These are phyloP conservation scores for Temnothorax longispinosus DNA, from an alignment of 1,140 invertebrate species.

Conservation along the genomic window DNA sequence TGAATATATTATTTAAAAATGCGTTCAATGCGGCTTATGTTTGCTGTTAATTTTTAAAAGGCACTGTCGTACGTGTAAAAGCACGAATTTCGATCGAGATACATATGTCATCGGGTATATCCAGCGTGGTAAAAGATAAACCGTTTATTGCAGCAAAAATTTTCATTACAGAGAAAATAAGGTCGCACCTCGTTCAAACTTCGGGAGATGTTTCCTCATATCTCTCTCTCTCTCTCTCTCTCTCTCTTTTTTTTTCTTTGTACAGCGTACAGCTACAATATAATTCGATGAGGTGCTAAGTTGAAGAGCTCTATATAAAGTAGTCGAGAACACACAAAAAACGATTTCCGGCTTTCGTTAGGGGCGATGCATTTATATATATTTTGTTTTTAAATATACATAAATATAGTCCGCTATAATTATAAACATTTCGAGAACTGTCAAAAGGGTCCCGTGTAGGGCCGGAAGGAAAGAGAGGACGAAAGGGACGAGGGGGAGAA, in stretches of 20 bases:
- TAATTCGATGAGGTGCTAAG: slow-evolving; percentile 38
- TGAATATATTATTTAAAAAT: neutral
- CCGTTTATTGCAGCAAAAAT: slow-evolving; percentile 57
- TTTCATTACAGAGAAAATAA: slow-evolving; percentile 61
- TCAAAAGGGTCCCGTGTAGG: slow-evolving; percentile 60
- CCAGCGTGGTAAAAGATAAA: slow-evolving; percentile 54
- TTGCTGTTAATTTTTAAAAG: neutral
- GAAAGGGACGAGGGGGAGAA: neutral
- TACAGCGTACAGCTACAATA: slow-evolving; percentile 47
- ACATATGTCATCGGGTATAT: slow-evolving; percentile 4
- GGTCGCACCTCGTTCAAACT: slow-evolving; percentile 38
- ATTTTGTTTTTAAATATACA: slow-evolving; percentile 78
- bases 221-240: neutral
- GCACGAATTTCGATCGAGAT: neutral
- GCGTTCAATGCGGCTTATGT: neutral
- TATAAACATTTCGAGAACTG: slow-evolving; percentile 75
- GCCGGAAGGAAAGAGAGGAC: neutral
- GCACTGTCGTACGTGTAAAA: neutral
- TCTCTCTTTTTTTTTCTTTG: neutral
- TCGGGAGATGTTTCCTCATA: neutral
- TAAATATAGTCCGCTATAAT: slow-evolving; percentile 80
- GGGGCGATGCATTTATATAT: slow-evolving; percentile 76
- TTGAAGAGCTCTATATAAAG: slow-evolving; percentile 49
- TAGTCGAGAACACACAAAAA: slow-evolving; percentile 42
- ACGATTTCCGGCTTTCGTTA: slow-evolving; percentile 48